Evolutionary conservation across 2,113 vertebrate species (phyloP).

Genomic region (Rhagologus leucostigma): DNA sequence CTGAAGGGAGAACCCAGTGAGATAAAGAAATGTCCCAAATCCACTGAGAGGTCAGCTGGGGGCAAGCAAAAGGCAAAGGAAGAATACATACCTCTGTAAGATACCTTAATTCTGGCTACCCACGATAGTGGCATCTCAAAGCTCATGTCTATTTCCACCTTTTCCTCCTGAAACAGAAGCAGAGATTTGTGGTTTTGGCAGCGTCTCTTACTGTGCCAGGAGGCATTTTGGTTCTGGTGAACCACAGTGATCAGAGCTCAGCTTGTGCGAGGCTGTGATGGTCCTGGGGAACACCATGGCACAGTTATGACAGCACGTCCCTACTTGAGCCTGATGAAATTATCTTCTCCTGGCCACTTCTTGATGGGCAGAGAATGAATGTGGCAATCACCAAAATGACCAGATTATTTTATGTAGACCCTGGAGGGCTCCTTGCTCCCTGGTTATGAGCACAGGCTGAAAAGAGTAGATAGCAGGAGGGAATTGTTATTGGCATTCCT

Average conservation of each 20-base stretch:
- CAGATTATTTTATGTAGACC: neutral
- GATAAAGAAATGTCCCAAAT: neutral
- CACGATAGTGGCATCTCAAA: constrained; percentile 86
- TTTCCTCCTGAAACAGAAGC: constrained; percentile 58
- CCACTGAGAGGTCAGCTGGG: neutral
- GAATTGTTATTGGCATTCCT: neutral
- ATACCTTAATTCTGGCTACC: constrained; percentile 77
- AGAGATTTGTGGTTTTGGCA: neutral
- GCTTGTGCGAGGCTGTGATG: fast-evolving
- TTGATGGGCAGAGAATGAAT: neutral
- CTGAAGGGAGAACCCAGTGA: neutral
- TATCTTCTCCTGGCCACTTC: neutral
- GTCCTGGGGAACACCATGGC: neutral
- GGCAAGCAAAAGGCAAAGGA: neutral
- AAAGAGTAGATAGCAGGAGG: neutral
- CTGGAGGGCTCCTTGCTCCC: neutral
- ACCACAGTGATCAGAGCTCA: neutral
- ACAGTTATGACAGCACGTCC: neutral
- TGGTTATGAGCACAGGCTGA: neutral
- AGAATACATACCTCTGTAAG: constrained; percentile 72
- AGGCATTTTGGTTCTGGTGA: neutral
- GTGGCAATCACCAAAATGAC: neutral
- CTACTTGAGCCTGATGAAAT: neutral
- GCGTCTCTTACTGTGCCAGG: neutral
- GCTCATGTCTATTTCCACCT: constrained; percentile 32